Base-by-base conservation (phyloP, 2,113 vertebrate genomes). In the Anguilla rostrata region DNA sequence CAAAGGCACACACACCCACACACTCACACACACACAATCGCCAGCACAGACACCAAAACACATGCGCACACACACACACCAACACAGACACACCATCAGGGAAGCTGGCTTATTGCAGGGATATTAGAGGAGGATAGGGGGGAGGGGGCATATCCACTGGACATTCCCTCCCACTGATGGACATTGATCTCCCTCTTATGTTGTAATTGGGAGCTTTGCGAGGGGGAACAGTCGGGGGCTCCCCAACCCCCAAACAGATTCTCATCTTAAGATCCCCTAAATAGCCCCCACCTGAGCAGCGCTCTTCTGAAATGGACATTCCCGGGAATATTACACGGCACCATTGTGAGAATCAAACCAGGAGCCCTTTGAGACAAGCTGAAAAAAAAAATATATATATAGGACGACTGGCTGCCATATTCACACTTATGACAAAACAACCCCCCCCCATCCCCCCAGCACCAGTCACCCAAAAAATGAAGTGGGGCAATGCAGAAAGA, bases 101-200 rank as follows among this genome's bases (percentile, higher is more conserved):
- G 81, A 85, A 86, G 81, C 86, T 90, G 90, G 88, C 86, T 89
- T 85, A 88, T 90, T 86, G 89, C 71, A 75, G 86, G 71, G 9
- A 5, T 49, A 5, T 49, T 81, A 57, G 53, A 43, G 66, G 20
- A 83, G 49, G 57, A 87, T 83, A 82, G 84, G 88, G 83, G 57
- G 85, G 71, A 53, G 18, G 82, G 56, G 8, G 14, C 14, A 16
- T 6, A 2, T 2, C 56, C 56, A 15, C 56, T 60, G 56, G 18
- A 60, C 56, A 9, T 3, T 12, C 56, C 18, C 56, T 91, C 91
- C 91, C 84, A 88, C 16, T 39, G 92, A 40, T 90, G 82, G 84
- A 81, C 89, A 92, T 89, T 91, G 90, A 94, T 94, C 92, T 89
- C 84, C 88, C 88, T 88, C 86, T 87, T 92, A 87, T 88, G 46